Evolutionary conservation across 2,113 vertebrate species (phyloP).

Genomic region (Phoenicopterus ruber): DNA sequence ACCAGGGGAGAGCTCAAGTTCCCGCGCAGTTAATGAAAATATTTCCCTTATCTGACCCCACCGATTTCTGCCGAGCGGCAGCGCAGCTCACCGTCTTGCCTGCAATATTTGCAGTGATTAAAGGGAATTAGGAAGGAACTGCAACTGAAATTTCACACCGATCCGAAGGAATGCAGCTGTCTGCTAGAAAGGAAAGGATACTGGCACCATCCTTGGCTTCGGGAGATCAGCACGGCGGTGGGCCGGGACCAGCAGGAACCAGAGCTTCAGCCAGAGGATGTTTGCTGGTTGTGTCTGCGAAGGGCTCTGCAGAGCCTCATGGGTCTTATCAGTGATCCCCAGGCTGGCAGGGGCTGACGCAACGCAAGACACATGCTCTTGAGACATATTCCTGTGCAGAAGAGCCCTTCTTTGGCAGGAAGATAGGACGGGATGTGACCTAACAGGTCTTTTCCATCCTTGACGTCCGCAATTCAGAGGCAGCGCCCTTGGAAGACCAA

Average conservation of each 20-base stretch:
- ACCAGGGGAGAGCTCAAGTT: background rate
- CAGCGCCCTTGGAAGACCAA: background rate
- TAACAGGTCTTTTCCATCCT: background rate
- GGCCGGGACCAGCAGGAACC: background rate
- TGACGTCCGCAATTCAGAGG: background rate
- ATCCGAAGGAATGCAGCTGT: background rate
- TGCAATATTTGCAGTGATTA: background rate
- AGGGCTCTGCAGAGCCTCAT: background rate
- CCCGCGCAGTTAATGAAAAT: background rate
- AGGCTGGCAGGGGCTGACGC: background rate
- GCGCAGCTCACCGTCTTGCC: background rate
- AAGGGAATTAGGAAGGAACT: constrained; percentile 30
- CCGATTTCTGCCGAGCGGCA: background rate
- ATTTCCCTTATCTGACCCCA: constrained; percentile 5
- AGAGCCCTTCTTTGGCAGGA: constrained; percentile 27
- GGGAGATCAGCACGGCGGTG: background rate
- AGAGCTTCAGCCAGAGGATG: background rate
- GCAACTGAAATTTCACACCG: constrained; percentile 43
- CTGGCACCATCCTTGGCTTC: background rate
- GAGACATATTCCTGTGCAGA: background rate
- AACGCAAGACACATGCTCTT: background rate
- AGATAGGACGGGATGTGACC: background rate
- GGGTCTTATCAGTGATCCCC: constrained; percentile 4
- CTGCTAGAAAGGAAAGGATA: background rate
- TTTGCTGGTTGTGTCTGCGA: background rate